A percentile compares a stretch with the other conserved stretches of the same genome.
These are phyloP conservation scores for Helarctos malayanus DNA, from an alignment of 2,797 vertebrate genomes.

Conservation along the genomic window DNA sequence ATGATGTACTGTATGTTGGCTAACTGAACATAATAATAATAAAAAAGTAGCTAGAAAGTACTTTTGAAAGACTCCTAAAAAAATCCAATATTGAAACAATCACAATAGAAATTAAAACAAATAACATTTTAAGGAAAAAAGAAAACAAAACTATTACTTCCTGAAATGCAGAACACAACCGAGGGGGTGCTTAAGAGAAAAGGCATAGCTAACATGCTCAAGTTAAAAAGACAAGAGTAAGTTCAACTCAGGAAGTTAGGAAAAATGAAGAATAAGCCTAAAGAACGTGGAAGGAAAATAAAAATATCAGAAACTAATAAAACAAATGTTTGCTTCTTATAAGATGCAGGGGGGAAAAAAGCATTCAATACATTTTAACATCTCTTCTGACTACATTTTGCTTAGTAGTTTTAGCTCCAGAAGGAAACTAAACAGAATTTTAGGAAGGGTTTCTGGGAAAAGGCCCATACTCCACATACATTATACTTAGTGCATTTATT, in stretches of 20 bases:
- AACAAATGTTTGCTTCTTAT: neutral
- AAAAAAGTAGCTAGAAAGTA: neutral
- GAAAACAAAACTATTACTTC: constrained; percentile 5
- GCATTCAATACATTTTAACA: neutral
- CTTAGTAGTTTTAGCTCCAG: neutral
- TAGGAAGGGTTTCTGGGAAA: neutral
- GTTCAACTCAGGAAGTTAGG: constrained; percentile 12
- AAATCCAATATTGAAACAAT: constrained; percentile 17
- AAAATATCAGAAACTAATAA: constrained; percentile 10
- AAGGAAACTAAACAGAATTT: neutral
- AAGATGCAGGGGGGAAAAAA: neutral
- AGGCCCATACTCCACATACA: neutral
- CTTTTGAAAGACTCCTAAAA: neutral
- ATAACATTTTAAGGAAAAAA: neutral
- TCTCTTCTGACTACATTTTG: neutral
- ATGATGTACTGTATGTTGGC: neutral
- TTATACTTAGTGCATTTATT: neutral
- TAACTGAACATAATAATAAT: neutral
- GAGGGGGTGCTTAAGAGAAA: neutral
- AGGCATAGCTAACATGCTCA: constrained; percentile 2
- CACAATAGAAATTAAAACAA: constrained; percentile 5
- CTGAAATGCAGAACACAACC: constrained; percentile 8
- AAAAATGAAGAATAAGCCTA: neutral
- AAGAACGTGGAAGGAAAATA: constrained; percentile 20
- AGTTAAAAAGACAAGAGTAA: neutral